phyloP scores from a whole-genome alignment of 2,888 invertebrate genomes.

The Tryphoninae sp. region DNA sequence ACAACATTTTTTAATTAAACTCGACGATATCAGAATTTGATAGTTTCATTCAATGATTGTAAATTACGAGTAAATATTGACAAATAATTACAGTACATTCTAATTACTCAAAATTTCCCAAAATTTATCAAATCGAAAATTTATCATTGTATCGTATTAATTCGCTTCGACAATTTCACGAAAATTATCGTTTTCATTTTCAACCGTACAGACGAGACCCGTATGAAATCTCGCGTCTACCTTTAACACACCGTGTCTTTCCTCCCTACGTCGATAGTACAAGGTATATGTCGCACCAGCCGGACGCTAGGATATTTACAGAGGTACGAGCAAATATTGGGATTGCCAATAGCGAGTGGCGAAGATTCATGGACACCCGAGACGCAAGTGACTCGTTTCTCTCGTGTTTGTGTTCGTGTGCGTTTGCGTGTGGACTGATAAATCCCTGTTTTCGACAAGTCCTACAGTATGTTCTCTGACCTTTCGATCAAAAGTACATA shows the following conservation, averaged over 20 bases:
- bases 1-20: not conserved
- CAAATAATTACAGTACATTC: too few relatives aligned
- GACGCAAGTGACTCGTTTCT: conserved; percentile 41
- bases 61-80: too few relatives aligned
- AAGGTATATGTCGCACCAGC: conserved; percentile 40
- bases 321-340: conserved; percentile 59
- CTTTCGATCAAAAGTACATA: conserved; percentile 29
- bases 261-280: conserved; percentile 32
- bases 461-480: conserved; percentile 24
- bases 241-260: not conserved
- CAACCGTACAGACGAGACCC: not conserved
- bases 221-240: conserved; percentile 9
- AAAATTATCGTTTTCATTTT: not conserved
- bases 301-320: conserved; percentile 60
- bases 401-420: not conserved
- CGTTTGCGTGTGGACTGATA: conserved; percentile 29
- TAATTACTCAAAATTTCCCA: not conserved
- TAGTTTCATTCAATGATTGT: conserved; percentile 1
- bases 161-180: not conserved
- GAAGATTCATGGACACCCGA: conserved; percentile 52
- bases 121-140: not conserved
- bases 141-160: not conserved
- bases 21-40: conserved; percentile 12
- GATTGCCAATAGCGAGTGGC: conserved; percentile 58
- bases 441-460: conserved; percentile 34